Percentiles rank a stretch among this genome's conserved stretches.
Conservation (phyloP, 2,797 vertebrate genomes). For the Neosilurus mollespiculum region DNA sequence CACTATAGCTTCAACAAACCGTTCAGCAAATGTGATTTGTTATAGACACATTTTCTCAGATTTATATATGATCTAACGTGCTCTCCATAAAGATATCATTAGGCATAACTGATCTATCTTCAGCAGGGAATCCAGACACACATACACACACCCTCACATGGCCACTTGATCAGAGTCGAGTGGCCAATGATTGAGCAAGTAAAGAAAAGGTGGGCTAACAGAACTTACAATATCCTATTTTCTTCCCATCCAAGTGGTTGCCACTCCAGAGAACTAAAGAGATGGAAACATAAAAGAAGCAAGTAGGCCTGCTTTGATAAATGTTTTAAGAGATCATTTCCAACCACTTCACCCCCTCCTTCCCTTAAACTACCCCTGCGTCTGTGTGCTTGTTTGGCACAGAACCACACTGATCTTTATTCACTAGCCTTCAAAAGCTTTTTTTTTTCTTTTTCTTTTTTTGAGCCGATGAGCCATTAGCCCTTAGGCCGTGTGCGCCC, state of each 20-base stretch:
- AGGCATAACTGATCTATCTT: constrained; percentile 32
- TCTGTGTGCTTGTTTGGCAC: constrained; percentile 75
- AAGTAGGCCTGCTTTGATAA: constrained; percentile 73
- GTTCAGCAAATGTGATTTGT: constrained; percentile 64
- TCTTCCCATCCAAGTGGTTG: constrained; percentile 80
- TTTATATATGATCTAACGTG: constrained; percentile 57
- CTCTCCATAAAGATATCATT: constrained; percentile 59
- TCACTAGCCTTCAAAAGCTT: constrained; percentile 81
- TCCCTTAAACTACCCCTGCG: constrained; percentile 65
- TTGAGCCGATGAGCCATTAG: constrained; percentile 80
- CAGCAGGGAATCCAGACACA: constrained; percentile 46
- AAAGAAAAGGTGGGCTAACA: constrained; percentile 72
- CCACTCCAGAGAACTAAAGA: constrained; percentile 81
- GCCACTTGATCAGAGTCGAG: constrained; percentile 55
- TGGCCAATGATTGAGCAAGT: constrained; percentile 66
- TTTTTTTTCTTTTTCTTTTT: constrained; percentile 68
- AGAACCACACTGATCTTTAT: constrained; percentile 79
- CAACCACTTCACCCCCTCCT: constrained; percentile 60
- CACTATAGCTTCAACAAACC: constrained; percentile 36
- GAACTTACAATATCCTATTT: constrained; percentile 82
- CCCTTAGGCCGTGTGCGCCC: constrained; percentile 72
- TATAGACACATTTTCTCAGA: constrained; percentile 58
- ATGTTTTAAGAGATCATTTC: constrained; percentile 73
- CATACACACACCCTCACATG: constrained; percentile 54
- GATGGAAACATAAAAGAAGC: constrained; percentile 76